Conservation (phyloP, 2,113 vertebrate genomes). For the Nipponia nippon region DNA sequence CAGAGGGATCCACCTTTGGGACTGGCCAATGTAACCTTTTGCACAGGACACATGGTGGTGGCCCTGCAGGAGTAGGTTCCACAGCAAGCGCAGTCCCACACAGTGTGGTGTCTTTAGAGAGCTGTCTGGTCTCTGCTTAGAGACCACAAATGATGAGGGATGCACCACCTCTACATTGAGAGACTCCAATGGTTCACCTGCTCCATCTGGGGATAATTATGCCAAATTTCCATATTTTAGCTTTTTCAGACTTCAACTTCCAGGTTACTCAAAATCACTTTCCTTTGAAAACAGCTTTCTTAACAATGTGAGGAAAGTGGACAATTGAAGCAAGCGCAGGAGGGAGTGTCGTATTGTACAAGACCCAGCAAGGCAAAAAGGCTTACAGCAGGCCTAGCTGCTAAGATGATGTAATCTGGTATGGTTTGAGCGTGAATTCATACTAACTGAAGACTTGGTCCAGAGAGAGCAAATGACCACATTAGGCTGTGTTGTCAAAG, state of each 20-base stretch:
- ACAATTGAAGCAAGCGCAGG: not conserved
- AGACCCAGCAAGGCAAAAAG: not conserved
- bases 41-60: not conserved
- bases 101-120: accelerated
- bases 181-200: not conserved
- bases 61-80: not conserved
- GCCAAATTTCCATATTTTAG: not conserved
- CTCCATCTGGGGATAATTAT: not conserved
- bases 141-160: not conserved
- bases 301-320: not conserved
- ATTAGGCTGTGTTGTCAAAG: not conserved
- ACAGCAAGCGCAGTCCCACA: not conserved
- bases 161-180: not conserved
- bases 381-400: not conserved
- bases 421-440: not conserved
- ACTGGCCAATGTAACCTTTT: not conserved
- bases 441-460: not conserved
- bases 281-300: not conserved
- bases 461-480: not conserved
- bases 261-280: not conserved
- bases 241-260: not conserved
- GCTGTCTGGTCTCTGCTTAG: not conserved
- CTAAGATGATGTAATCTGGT: not conserved
- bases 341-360: not conserved
- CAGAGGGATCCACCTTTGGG: not conserved